These are phyloP conservation scores for Argyrosomus regius DNA, from an alignment of 2,797 vertebrate species.

Conservation along the genomic window DNA sequence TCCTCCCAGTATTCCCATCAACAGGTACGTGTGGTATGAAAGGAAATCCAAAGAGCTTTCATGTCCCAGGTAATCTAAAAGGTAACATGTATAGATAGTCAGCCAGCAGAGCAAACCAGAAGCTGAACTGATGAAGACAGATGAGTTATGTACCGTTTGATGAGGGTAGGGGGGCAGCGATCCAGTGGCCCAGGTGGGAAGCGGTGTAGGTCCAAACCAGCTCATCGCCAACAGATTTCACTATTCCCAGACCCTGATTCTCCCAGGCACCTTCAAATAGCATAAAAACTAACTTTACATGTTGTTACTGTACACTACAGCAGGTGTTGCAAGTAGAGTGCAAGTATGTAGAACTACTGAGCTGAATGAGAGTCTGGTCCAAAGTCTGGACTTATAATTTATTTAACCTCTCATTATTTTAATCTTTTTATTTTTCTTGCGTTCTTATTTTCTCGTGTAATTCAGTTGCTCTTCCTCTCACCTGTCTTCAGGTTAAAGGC, in stretches of 20 bases:
- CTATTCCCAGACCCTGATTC: slow-evolving; percentile 89
- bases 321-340: not conserved
- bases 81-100: not conserved
- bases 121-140: too few relatives aligned
- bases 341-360: not conserved
- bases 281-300: not conserved
- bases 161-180: slow-evolving; percentile 90
- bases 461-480: slow-evolving; percentile 54
- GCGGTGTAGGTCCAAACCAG: slow-evolving; percentile 93
- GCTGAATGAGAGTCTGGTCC: too few relatives aligned
- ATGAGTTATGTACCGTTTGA: slow-evolving; percentile 81
- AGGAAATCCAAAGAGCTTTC: slow-evolving; percentile 87
- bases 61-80: slow-evolving; percentile 80
- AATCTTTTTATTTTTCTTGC: not conserved
- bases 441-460: not conserved
- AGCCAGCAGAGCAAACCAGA: too few relatives aligned
- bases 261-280: slow-evolving; percentile 90
- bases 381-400: too few relatives aligned
- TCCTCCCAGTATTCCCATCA: slow-evolving; percentile 92
- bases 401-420: not conserved
- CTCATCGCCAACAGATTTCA: slow-evolving; percentile 83
- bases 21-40: slow-evolving; percentile 91
- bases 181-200: slow-evolving; percentile 94
- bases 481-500: slow-evolving; percentile 91
- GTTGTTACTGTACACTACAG: not conserved